Percentiles rank a stretch among this genome's conserved stretches.
Evolutionary conservation across 2,113 vertebrate species (phyloP).

Genomic region (Nothoprocta perdicaria): DNA sequence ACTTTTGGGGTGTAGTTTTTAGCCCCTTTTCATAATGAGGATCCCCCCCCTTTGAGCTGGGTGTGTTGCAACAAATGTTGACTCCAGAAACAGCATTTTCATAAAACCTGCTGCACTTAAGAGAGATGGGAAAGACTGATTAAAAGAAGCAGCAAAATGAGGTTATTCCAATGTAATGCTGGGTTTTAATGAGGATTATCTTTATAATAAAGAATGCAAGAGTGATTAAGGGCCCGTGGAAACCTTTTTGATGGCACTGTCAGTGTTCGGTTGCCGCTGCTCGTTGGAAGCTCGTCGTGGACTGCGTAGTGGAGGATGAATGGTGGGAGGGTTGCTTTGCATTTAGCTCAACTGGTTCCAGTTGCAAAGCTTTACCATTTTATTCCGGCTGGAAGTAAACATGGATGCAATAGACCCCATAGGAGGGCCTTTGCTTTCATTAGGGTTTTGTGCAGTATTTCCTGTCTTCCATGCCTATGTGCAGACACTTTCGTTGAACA

Average conservation of each 20-base stretch:
- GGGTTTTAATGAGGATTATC: not conserved
- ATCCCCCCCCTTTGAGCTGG: not conserved
- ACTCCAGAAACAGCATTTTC: not conserved
- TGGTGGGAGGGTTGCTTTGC: not conserved
- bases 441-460: constrained; percentile 10
- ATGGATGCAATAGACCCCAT: not conserved
- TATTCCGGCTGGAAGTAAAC: constrained; percentile 27
- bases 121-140: not conserved
- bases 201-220: not conserved
- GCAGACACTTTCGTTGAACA: constrained; percentile 44
- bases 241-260: not conserved
- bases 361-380: not conserved
- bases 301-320: not conserved
- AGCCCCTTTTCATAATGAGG: not conserved
- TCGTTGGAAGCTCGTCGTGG: not conserved
- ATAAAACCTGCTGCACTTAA: not conserved
- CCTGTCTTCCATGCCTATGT: not conserved
- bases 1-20: not conserved
- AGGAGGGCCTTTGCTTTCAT: not conserved
- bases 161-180: not conserved
- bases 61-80: not conserved
- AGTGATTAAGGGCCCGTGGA: not conserved
- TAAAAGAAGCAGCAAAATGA: not conserved
- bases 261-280: not conserved
- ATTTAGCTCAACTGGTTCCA: not conserved